Evolutionary conservation across 2,113 vertebrate species (phyloP).

Genomic region (Cyprinus carpio): DNA sequence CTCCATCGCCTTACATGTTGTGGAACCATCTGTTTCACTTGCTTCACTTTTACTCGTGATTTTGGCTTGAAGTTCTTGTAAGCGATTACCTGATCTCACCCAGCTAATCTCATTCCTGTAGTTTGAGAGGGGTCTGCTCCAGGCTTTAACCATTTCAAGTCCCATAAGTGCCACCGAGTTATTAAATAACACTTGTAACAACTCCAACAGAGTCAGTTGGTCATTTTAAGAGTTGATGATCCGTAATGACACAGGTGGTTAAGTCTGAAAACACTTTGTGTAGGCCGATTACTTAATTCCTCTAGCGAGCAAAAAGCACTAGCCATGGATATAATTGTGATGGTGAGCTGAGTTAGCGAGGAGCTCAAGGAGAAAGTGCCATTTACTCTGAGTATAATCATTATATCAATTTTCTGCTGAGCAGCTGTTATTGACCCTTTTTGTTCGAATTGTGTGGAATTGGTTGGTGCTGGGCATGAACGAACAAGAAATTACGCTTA

Average conservation of each 20-base stretch:
- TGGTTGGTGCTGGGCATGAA: conserved; percentile 67
- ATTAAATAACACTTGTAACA: conserved; percentile 7
- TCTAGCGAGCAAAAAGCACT: conserved; percentile 25
- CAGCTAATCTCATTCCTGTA: neutral
- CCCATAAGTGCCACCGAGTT: neutral
- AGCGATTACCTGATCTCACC: conserved; percentile 17
- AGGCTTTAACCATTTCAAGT: neutral
- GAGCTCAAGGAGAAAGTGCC: conserved; percentile 75
- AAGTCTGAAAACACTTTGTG: conserved; percentile 27
- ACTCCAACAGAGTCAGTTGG: neutral
- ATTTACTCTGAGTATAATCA: conserved; percentile 80
- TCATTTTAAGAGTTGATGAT: conserved; percentile 33
- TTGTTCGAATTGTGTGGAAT: conserved; percentile 57
- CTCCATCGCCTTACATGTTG: conserved; percentile 3
- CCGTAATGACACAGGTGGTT: conserved; percentile 31
- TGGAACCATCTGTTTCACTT: conserved; percentile 23
- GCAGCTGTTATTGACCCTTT: conserved; percentile 74
- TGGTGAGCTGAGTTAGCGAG: conserved; percentile 65
- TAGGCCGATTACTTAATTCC: conserved; percentile 7
- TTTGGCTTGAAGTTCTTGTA: conserved; percentile 2
- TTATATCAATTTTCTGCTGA: conserved; percentile 78
- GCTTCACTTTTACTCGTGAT: neutral
- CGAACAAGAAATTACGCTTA: conserved; percentile 64
- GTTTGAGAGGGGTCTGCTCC: neutral
- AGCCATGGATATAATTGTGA: conserved; percentile 40